phyloP scores from a whole-genome alignment of 2,113 vertebrate species.

The Hydrolagus affinis region DNA sequence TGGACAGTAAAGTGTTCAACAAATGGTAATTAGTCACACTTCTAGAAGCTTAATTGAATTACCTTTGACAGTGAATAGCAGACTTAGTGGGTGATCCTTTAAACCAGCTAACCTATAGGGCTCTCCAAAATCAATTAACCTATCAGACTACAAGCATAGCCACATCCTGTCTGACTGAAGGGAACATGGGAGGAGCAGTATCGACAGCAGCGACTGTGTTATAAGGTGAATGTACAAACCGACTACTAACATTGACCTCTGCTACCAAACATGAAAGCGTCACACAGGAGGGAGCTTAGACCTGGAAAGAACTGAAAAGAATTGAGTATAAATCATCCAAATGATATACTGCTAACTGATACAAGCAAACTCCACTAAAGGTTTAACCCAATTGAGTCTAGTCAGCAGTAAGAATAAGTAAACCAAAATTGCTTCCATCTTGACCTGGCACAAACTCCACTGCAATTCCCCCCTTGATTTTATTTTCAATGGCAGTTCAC shows the following conservation, averaged over 20 bases:
- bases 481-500: neutral
- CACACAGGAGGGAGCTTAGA: constrained; percentile 43
- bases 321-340: constrained; percentile 65
- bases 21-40: constrained; percentile 71
- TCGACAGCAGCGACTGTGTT: constrained; percentile 81
- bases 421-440: constrained; percentile 48
- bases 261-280: constrained; percentile 67
- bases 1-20: constrained; percentile 71
- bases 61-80: constrained; percentile 74
- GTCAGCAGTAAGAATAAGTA: constrained; percentile 2
- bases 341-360: constrained; percentile 27
- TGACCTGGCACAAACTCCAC: constrained; percentile 37
- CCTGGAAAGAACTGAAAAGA: constrained; percentile 57
- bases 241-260: constrained; percentile 57
- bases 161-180: constrained; percentile 57
- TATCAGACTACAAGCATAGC: constrained; percentile 50
- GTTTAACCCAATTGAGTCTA: constrained; percentile 36
- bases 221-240: constrained; percentile 38
- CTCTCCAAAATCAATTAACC: constrained; percentile 81
- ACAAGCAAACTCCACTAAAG: constrained; percentile 33
- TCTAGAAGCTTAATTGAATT: constrained; percentile 84
- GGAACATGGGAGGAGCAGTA: constrained; percentile 42
- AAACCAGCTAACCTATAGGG: constrained; percentile 49
- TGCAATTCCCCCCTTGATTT: neutral
- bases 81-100: constrained; percentile 61